These are phyloP conservation scores for Ctenicera cuprea DNA, from an alignment of 2,888 invertebrate species.

Conservation along the genomic window DNA sequence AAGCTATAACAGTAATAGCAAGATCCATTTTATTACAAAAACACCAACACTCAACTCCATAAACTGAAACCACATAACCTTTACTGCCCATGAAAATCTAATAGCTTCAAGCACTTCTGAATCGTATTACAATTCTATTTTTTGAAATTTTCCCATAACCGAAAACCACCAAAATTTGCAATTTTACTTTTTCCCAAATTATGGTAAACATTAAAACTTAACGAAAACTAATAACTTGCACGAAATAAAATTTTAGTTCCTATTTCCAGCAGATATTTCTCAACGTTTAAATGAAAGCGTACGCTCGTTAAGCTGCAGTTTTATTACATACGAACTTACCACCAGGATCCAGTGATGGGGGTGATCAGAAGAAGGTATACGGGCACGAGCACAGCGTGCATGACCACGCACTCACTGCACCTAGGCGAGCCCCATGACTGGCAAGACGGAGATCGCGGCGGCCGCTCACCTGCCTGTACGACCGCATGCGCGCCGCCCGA, in stretches of 20 bases:
- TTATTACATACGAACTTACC: constrained; percentile 78
- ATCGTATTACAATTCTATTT: neutral
- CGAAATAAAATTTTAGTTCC: too few relatives aligned
- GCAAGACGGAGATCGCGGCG: constrained; percentile 56
- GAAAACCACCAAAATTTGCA: neutral
- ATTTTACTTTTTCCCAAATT: neutral
- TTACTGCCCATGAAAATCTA: too few relatives aligned
- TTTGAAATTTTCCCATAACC: neutral
- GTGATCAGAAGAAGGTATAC: constrained; percentile 90
- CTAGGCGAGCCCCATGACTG: constrained; percentile 71
- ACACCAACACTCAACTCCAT: constrained; percentile 3
- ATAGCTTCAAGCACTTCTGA: too few relatives aligned
- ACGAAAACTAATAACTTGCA: too few relatives aligned
- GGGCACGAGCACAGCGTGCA: constrained; percentile 83
- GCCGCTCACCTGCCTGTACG: constrained; percentile 59
- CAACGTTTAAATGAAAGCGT: neutral
- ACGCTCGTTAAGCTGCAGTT: neutral
- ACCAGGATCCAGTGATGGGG: constrained; percentile 91
- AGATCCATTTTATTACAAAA: constrained; percentile 14
- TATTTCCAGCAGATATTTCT: too few relatives aligned
- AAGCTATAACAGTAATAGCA: neutral
- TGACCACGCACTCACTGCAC: constrained; percentile 70
- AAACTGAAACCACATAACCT: neutral
- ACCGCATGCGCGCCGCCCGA: constrained; percentile 57
- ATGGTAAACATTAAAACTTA: too few relatives aligned